Evolutionary conservation across 2,113 vertebrate species (phyloP).

Genomic region (Neodontobutis hainanensis): DNA sequence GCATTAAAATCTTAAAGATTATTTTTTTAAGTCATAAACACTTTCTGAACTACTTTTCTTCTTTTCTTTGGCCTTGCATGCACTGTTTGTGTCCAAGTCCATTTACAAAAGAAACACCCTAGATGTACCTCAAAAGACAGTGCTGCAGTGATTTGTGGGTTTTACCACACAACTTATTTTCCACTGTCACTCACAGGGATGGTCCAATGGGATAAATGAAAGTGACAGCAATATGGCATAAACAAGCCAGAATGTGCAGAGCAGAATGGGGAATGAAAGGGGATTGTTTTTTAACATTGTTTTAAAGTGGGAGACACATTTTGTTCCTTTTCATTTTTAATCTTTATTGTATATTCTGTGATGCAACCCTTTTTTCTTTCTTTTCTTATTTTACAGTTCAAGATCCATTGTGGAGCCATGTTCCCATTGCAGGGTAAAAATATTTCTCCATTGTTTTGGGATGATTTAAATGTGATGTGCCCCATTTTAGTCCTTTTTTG

Average conservation of each 20-base stretch:
- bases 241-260: not conserved
- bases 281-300: too few species aligned
- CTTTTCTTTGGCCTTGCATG: not conserved
- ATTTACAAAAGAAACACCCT: not conserved
- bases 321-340: too few species aligned
- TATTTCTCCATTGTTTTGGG: constrained; percentile 3
- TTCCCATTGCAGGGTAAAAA: not conserved
- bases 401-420: constrained; percentile 3
- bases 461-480: not conserved
- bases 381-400: not conserved
- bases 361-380: not conserved
- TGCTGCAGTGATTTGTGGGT: not conserved
- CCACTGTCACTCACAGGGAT: not conserved
- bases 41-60: not conserved
- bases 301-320: too few species aligned
- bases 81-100: not conserved
- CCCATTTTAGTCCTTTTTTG: not conserved
- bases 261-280: not conserved
- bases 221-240: constrained; percentile 21
- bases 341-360: not conserved
- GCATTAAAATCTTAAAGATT: too few species aligned
- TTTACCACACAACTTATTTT: not conserved
- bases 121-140: not conserved
- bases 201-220: constrained; percentile 16
- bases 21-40: not conserved